Evolutionary conservation across 2,797 vertebrate species (phyloP).

Genomic region (Sebastes steindachneri): DNA sequence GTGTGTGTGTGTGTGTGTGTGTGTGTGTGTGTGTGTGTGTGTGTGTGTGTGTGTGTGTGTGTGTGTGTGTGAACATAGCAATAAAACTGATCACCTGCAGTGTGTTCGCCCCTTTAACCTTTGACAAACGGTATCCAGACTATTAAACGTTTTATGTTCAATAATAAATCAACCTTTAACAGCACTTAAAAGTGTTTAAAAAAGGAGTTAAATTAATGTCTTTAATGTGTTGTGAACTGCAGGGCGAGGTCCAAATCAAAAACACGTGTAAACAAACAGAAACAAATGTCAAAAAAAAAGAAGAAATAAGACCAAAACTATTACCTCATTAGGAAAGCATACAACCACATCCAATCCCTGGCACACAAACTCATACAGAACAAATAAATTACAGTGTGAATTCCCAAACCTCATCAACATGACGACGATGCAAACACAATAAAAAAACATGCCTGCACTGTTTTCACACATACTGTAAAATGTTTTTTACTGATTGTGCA

Average conservation of each 20-base stretch:
- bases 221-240: conserved; percentile 35
- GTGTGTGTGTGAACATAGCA: conserved; percentile 1
- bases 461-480: not conserved
- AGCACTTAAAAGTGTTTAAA: not conserved
- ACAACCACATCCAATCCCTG: not conserved
- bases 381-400: not conserved
- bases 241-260: conserved; percentile 37
- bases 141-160: conserved; percentile 26
- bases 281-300: not conserved
- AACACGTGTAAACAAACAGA: conserved; percentile 54
- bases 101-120: conserved; percentile 52
- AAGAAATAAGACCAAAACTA: not conserved
- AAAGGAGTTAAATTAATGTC: not conserved
- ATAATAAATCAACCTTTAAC: conserved; percentile 23
- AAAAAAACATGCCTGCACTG: not conserved
- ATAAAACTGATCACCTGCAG: conserved; percentile 58
- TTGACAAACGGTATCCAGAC: conserved; percentile 28
- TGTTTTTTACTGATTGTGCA: not conserved
- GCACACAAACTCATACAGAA: not conserved
- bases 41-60: conserved; percentile 48
- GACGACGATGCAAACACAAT: not conserved
- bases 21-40: conserved; percentile 37
- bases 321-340: conserved; percentile 28
- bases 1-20: conserved; percentile 14
- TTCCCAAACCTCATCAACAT: not conserved